Evolutionary conservation across 1,140 invertebrate genomes (phyloP), one percentile per base, ranked within the genome.

Genomic region (Brachionus rotundiformis): DNA sequence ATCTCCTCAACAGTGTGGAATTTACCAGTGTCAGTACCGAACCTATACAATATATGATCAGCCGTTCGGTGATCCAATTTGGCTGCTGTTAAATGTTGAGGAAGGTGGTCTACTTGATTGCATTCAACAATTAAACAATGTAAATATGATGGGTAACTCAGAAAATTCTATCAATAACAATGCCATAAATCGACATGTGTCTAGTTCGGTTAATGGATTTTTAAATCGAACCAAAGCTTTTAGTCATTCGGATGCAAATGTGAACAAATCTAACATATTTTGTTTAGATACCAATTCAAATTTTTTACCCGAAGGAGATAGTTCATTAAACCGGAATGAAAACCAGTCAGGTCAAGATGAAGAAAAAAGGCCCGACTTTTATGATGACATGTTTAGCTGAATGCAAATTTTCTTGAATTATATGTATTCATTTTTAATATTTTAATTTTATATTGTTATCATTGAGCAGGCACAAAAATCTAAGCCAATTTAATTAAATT

Each of bases 51-150:
- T 25, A 39, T 63, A 93, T 85, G 89, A 90, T 36, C 88, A 89
- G 83, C 86, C 88, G 5, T 81, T 89, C 89, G 81, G 84, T 92
- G 92, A 93, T 83, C 86, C 90, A 63, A 92, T 93, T 83, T 92
- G 91, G 91, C 89, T 92, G 75, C 91, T 92, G 80, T 86, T 92
- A 82, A 89, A 89, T 29, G 92, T 93, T 25, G 91, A 89, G 49
- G 90, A 92, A 85, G 90, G 89, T 81, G 92, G 92, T 19, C 90
- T 92, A 41, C 84, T 92, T 63, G 91, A 90, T 73, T 86, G 93
- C 7, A 92, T 92, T 81, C 91, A 93, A 85, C 92, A 92, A 84
- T 93, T 71, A 27, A 71, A 71, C 39, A 82, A 59, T 75, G 81
- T 61, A 47, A 82, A 65, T 59, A 63, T 82, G 31, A 47, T 73